Percentiles rank a stretch among this genome's conserved stretches.
These are phyloP conservation scores for Mythimna impura DNA, from an alignment of 2,888 invertebrate species.

Conservation along the genomic window DNA sequence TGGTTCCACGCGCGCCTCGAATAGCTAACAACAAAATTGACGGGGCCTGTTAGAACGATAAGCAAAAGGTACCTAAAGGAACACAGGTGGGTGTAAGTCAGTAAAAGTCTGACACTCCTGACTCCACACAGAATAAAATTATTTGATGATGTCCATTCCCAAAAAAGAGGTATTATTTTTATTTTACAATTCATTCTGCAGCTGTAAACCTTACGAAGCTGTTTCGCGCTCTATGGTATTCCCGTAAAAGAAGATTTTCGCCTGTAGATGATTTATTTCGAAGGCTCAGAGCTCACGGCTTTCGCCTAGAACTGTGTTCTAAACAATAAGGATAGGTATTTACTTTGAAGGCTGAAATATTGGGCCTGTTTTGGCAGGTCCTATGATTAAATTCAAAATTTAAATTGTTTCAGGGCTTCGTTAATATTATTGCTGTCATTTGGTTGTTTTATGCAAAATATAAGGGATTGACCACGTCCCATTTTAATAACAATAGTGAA, in stretches of 20 bases:
- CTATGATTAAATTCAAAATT: slow-evolving; percentile 24
- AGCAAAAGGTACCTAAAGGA: not conserved
- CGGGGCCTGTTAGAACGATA: no score
- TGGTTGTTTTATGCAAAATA: slow-evolving; percentile 8
- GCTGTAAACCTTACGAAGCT: not conserved
- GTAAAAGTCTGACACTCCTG: not conserved
- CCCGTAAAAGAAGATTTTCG: slow-evolving; percentile 73
- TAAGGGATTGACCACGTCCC: no score
- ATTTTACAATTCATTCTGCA: not conserved
- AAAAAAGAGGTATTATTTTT: no score
- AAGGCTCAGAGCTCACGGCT: slow-evolving; percentile 58
- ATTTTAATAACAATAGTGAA: no score
- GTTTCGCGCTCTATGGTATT: slow-evolving; percentile 61
- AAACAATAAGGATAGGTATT: slow-evolving; percentile 52
- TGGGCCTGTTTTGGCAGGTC: slow-evolving; percentile 19
- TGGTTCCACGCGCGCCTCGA: no score
- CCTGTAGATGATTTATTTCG: slow-evolving; percentile 78
- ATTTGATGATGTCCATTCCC: not conserved
- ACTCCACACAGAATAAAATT: not conserved
- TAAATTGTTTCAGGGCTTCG: slow-evolving; percentile 10
- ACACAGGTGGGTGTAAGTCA: not conserved
- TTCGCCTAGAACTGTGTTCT: slow-evolving; percentile 14
- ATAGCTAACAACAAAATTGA: no score
- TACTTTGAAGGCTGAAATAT: slow-evolving; percentile 33
- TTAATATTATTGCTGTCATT: slow-evolving; percentile 17